phyloP scores from a whole-genome alignment of 2,888 invertebrate genomes.

The Callyntrura sp. region DNA sequence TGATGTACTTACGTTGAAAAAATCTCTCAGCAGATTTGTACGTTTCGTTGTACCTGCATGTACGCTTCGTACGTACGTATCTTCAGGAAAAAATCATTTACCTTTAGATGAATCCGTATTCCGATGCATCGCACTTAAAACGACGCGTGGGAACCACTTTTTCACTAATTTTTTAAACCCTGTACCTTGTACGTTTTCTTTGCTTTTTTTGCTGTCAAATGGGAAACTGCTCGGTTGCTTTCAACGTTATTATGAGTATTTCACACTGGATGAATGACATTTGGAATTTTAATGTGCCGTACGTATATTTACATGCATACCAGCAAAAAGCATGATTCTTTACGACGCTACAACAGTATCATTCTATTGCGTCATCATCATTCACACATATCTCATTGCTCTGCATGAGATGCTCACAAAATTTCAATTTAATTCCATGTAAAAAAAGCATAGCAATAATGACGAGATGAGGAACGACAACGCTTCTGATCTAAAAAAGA shows the following conservation, averaged over 20 bases:
- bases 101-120: constrained; percentile 19
- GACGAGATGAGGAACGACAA: neutral
- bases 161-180: constrained; percentile 72
- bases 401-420: constrained; percentile 64
- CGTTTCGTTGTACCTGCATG: too few species aligned
- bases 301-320: constrained; percentile 46
- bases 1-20: too few species aligned
- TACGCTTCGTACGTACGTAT: too few species aligned
- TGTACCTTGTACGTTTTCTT: constrained; percentile 13
- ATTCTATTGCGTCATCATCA: constrained; percentile 58
- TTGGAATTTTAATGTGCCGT: constrained; percentile 75
- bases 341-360: constrained; percentile 21
- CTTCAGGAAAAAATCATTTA: neutral
- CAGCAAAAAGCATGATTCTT: constrained; percentile 5
- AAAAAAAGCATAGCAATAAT: constrained; percentile 40
- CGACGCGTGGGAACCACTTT: constrained; percentile 76
- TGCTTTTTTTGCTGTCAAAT: constrained; percentile 49
- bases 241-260: constrained; percentile 64
- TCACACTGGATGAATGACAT: constrained; percentile 76
- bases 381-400: constrained; percentile 4
- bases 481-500: constrained; percentile 54
- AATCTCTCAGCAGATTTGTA: too few species aligned
- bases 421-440: constrained; percentile 58
- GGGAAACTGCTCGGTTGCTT: constrained; percentile 32
- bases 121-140: constrained; percentile 71